Evolutionary conservation across 2,797 vertebrate species (phyloP), one percentile per base, ranked within the genome.

Genomic region (Sebastes kiyomatsui): DNA sequence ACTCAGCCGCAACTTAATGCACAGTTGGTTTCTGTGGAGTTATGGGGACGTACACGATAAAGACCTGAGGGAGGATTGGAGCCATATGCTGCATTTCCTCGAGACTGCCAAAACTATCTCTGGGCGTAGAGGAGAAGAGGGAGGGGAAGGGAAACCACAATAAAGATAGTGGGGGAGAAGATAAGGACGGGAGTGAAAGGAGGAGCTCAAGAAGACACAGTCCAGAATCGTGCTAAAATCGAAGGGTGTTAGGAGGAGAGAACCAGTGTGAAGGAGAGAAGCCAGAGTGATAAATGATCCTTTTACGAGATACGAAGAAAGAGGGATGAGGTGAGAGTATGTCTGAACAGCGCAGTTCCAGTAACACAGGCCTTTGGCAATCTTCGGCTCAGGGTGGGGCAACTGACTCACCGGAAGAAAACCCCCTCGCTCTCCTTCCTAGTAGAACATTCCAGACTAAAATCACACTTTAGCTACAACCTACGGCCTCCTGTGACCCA

Each of bases 331-430:
- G 28, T 64, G 28, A 32, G 27, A 66, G 25, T 23, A 73, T 32
- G 68, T 68, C 82, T 84, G 33, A 70, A 52, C 76, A 64, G 25
- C 70, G 55, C 76, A 64, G 25, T 88, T 92, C 86, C 87, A 81
- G 88, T 72, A 94, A 93, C 80, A 83, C 73, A 81, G 73, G 59
- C 75, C 86, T 88, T 87, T 93, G 86, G 85, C 88, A 89, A 79
- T 79, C 35, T 82, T 80, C 66, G 20, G 81, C 79, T 85, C 70
- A 81, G 84, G 88, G 90, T 83, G 87, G 88, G 76, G 87, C 54
- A 22, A 85, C 80, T 88, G 87, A 91, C 82, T 91, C 88, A 92
- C 83, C 72, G 77, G 83, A 79, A 81, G 71, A 84, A 73, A 42
- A 11, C 23, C 54, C 20, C 35, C 67, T 72, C 14, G 3, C 69